Conservation (phyloP, 2,888 invertebrate species). For the Agriopis leucophaearia region DNA sequence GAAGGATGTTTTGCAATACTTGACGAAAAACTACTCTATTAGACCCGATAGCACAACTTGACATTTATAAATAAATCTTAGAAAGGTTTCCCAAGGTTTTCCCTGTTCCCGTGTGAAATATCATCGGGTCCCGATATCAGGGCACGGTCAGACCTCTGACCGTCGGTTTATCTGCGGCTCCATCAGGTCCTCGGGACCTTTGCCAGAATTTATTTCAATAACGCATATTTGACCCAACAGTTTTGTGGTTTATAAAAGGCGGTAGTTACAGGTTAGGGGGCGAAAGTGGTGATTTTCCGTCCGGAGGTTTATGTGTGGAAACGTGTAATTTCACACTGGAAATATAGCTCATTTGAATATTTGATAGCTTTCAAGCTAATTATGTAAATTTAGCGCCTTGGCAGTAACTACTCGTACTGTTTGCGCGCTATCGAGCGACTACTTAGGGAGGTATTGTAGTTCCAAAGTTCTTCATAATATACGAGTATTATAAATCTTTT, state of each 20-base stretch:
- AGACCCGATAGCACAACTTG: conserved; percentile 23
- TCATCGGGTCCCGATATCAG: conserved; percentile 54
- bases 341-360: conserved; percentile 42
- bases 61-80: conserved; percentile 43
- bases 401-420: conserved; percentile 16
- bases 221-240: conserved; percentile 44
- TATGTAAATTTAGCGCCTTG: conserved; percentile 38
- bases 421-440: conserved; percentile 5
- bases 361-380: conserved; percentile 40
- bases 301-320: conserved; percentile 24
- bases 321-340: conserved; percentile 40
- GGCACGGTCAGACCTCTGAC: conserved; percentile 55
- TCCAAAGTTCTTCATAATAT: not conserved
- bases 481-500: no score
- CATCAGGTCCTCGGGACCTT: conserved; percentile 55
- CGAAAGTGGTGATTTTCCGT: conserved; percentile 38
- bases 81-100: conserved; percentile 45
- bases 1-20: no score
- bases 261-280: conserved; percentile 22
- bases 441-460: not conserved
- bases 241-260: conserved; percentile 27
- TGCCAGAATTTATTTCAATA: conserved; percentile 57
- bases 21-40: not conserved
- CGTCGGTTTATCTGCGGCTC: conserved; percentile 58
- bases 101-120: conserved; percentile 57